phyloP scores from a whole-genome alignment of 2,888 invertebrate species.

The Automeris io region DNA sequence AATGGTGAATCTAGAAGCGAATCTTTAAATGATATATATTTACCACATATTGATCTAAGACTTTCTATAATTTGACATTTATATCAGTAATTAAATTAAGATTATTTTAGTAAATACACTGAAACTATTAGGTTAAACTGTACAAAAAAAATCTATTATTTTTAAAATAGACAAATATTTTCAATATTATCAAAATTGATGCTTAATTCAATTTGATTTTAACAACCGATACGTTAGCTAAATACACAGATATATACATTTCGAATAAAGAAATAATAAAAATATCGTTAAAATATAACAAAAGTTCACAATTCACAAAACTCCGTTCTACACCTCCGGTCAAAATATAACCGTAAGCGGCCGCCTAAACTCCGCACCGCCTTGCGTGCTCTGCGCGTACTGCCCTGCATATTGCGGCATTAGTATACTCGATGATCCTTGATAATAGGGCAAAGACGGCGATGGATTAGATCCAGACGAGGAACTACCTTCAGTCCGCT shows the following conservation, averaged over 20 bases:
- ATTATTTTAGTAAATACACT: no score
- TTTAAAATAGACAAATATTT: no score
- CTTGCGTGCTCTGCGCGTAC: slow-evolving; percentile 74
- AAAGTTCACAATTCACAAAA: not conserved
- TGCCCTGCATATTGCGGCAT: slow-evolving; percentile 82
- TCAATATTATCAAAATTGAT: no score
- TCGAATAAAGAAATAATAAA: not conserved
- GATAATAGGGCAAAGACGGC: slow-evolving; percentile 78
- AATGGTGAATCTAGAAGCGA: no score
- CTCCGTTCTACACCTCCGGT: slow-evolving; percentile 76
- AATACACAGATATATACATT: not conserved
- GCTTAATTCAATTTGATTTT: no score
- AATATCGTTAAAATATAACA: slow-evolving; percentile 5
- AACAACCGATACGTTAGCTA: no score
- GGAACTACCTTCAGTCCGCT: slow-evolving; percentile 75
- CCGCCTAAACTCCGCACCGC: slow-evolving; percentile 82
- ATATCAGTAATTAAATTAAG: no score
- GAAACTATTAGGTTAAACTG: no score
- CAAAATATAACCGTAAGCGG: slow-evolving; percentile 89
- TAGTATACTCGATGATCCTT: slow-evolving; percentile 76
- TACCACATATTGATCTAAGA: no score
- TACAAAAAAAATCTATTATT: no score
- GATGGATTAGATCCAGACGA: slow-evolving; percentile 81
- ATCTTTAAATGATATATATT: no score
- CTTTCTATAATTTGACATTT: no score